phyloP scores from a whole-genome alignment of 2,797 vertebrate species.

The Manis pentadactyla region DNA sequence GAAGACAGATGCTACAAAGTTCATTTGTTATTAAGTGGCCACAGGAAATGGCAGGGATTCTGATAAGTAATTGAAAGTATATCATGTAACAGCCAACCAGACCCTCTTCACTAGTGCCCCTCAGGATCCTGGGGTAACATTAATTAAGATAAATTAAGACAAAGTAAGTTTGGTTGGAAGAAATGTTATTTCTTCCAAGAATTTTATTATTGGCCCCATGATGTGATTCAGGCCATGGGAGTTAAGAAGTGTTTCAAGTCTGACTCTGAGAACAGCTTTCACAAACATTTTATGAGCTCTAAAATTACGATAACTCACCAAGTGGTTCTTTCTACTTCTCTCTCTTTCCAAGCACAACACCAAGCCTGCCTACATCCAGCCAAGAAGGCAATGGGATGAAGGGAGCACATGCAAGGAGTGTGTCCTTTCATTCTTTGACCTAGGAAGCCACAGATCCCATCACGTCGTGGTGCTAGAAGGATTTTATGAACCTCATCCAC shows the following conservation, averaged over 20 bases:
- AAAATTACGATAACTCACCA: neutral
- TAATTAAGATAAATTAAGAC: conserved; percentile 65
- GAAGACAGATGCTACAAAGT: conserved; percentile 36
- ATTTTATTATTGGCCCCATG: neutral
- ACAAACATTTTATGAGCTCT: conserved; percentile 36
- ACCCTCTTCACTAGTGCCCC: neutral
- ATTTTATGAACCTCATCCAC: neutral
- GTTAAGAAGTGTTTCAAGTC: conserved; percentile 30
- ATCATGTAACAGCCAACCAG: neutral
- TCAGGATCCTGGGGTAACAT: neutral
- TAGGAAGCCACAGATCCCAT: neutral
- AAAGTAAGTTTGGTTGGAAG: conserved; percentile 23
- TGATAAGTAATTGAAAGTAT: conserved; percentile 42
- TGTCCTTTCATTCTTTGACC: neutral
- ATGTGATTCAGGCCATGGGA: neutral
- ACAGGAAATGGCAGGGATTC: conserved; percentile 45
- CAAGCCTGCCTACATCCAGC: neutral
- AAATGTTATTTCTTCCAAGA: conserved; percentile 49
- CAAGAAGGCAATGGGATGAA: neutral
- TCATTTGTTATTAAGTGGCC: conserved; percentile 59
- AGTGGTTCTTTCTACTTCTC: neutral
- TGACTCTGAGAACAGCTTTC: neutral
- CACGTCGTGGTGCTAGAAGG: neutral
- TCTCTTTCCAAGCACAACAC: neutral
- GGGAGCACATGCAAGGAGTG: rapidly evolving